These are phyloP conservation scores for Bolinopsis microptera DNA, from an alignment of 37 sponge, comb jelly and placozoan species.

Conservation along the genomic window DNA sequence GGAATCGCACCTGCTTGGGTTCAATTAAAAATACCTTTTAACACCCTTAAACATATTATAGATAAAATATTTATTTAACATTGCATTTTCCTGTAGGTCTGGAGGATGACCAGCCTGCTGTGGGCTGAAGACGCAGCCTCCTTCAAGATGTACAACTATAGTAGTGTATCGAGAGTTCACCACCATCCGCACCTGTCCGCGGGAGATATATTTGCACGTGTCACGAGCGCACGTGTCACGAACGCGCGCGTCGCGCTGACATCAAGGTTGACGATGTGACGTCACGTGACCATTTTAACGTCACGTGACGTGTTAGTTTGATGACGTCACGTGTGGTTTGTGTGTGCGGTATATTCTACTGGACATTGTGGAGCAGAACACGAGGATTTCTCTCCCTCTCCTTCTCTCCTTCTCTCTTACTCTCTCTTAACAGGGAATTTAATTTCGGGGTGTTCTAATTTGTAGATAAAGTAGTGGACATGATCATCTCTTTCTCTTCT, in stretches of 20 bases:
- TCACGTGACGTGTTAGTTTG: too few relatives aligned
- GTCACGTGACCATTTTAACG: too few relatives aligned
- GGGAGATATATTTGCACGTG: not conserved
- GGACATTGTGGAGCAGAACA: not conserved
- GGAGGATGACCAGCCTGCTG: not conserved
- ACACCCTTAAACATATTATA: too few relatives aligned
- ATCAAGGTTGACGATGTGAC: too few relatives aligned
- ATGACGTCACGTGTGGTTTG: too few relatives aligned
- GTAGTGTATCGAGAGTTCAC: not conserved
- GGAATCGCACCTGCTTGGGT: too few relatives aligned
- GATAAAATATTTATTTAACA: too few relatives aligned
- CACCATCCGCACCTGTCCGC: not conserved
- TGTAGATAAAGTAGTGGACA: not conserved
- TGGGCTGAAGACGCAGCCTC: not conserved
- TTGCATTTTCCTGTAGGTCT: too few relatives aligned
- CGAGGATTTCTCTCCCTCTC: too few relatives aligned
- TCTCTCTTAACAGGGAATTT: not conserved
- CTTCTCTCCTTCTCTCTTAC: not conserved
- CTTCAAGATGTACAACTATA: not conserved
- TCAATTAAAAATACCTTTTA: too few relatives aligned
- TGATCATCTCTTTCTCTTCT: not conserved
- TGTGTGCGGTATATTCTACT: not conserved
- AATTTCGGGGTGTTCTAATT: not conserved
- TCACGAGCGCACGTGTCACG: not conserved
- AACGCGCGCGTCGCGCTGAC: too few relatives aligned